Conservation (phyloP, 2,888 invertebrate genomes). For the Himalopsyche tibetana region DNA sequence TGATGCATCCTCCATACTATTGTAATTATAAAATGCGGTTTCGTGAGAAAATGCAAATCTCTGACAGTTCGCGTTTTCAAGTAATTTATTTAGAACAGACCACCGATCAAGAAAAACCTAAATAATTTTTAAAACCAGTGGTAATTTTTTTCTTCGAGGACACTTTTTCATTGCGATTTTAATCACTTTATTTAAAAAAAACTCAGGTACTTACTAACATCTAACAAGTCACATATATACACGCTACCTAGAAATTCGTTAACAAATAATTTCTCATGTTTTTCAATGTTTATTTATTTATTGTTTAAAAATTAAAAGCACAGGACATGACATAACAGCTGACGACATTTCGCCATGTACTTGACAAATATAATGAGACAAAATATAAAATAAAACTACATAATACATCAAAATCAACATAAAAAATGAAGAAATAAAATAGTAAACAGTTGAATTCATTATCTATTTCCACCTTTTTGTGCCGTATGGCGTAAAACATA, state of each 20-base stretch:
- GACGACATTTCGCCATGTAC: too few relatives aligned
- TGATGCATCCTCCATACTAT: neutral
- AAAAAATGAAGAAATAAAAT: too few relatives aligned
- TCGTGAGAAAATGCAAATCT: constrained; percentile 19
- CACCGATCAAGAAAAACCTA: constrained; percentile 20
- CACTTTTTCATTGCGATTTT: neutral
- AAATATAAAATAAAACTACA: too few relatives aligned
- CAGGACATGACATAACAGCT: too few relatives aligned
- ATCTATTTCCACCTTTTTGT: too few relatives aligned
- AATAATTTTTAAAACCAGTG: neutral
- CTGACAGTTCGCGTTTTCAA: constrained; percentile 2
- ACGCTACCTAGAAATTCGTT: neutral
- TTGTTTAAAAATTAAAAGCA: too few relatives aligned
- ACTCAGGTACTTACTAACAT: neutral
- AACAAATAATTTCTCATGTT: too few relatives aligned
- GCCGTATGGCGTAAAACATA: too few relatives aligned
- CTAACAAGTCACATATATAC: neutral
- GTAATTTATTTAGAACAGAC: constrained; percentile 25
- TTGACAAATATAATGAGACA: too few relatives aligned
- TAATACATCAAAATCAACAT: too few relatives aligned
- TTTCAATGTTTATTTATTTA: too few relatives aligned
- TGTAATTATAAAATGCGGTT: constrained; percentile 29
- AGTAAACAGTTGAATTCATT: too few relatives aligned
- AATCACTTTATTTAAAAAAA: constrained; percentile 8
- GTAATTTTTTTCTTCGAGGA: neutral